A percentile compares a stretch with the other conserved stretches of the same genome.
phyloP scores from a whole-genome alignment of 1,140 invertebrate species.

The Stratiolaelaps scimitus region DNA sequence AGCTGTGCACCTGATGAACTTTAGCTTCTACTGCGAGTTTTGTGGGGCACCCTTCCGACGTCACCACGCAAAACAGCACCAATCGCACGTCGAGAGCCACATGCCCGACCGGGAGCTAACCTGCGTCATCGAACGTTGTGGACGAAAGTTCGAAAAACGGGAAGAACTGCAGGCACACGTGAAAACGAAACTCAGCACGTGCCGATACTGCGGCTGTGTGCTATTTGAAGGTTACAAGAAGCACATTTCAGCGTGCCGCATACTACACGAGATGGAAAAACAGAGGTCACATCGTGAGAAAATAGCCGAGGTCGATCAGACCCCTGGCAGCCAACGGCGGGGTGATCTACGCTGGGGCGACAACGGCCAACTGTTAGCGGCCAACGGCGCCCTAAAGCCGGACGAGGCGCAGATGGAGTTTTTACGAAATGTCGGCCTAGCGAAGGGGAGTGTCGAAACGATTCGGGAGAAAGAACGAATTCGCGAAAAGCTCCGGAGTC shows the following conservation, averaged over 20 bases:
- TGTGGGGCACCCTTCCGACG: slow-evolving; percentile 17
- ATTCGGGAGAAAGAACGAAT: not conserved
- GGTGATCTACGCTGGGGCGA: slow-evolving; percentile 7
- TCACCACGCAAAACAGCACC: slow-evolving; percentile 15
- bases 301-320: not conserved
- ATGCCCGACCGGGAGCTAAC: slow-evolving; percentile 7
- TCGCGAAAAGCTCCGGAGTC: slow-evolving; percentile 14
- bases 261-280: slow-evolving; percentile 10
- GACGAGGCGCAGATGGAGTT: not conserved
- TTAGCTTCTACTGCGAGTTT: slow-evolving; percentile 15
- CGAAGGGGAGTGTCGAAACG: not conserved
- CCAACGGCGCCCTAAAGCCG: too few species aligned
- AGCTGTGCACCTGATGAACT: slow-evolving; percentile 4
- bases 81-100: slow-evolving; percentile 5
- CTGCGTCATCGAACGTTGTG: not conserved
- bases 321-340: not conserved
- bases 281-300: slow-evolving; percentile 4
- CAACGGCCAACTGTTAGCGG: too few species aligned
- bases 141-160: not conserved
- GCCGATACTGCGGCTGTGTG: slow-evolving; percentile 6
- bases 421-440: not conserved
- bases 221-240: slow-evolving; percentile 17
- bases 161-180: slow-evolving; percentile 16
- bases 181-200: slow-evolving; percentile 20
- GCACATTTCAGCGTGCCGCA: slow-evolving; percentile 11